Conservation (phyloP, 2,113 vertebrate species). For the Notothenia coriiceps region DNA sequence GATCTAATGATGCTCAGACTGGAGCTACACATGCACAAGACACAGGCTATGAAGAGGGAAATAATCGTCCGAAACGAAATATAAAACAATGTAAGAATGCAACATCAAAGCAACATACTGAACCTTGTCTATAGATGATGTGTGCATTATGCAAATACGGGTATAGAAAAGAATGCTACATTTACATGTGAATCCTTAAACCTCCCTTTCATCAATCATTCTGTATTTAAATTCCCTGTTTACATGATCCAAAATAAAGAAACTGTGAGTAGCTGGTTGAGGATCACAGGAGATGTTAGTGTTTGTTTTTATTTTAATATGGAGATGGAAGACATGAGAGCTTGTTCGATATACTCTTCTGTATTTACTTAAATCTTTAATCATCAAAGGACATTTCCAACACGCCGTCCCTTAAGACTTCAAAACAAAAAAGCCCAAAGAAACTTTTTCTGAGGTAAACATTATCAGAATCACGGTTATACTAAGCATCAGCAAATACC, state of each 20-base stretch:
- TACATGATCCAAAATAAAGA: neutral
- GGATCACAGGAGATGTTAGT: neutral
- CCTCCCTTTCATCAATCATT: neutral
- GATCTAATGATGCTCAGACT: no score
- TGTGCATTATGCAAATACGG: neutral
- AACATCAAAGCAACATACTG: neutral
- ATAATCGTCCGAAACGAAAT: no score
- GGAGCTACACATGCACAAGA: no score
- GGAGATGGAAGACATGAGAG: neutral
- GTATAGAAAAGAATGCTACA: neutral
- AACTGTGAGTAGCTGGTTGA: neutral
- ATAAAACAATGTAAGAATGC: neutral
- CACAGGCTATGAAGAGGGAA: no score
- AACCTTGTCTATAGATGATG: neutral
- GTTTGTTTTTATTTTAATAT: neutral
- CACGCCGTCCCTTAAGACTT: neutral
- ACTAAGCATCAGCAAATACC: neutral
- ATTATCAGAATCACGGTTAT: neutral
- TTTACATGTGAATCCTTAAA: neutral
- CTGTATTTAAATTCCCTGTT: neutral
- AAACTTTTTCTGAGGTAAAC: neutral
- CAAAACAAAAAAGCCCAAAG: neutral
- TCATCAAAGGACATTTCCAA: neutral
- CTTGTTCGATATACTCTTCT: no score
- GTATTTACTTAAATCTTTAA: no score